phyloP scores from a whole-genome alignment of 2,113 vertebrate species.

The Dipodomys merriami region DNA sequence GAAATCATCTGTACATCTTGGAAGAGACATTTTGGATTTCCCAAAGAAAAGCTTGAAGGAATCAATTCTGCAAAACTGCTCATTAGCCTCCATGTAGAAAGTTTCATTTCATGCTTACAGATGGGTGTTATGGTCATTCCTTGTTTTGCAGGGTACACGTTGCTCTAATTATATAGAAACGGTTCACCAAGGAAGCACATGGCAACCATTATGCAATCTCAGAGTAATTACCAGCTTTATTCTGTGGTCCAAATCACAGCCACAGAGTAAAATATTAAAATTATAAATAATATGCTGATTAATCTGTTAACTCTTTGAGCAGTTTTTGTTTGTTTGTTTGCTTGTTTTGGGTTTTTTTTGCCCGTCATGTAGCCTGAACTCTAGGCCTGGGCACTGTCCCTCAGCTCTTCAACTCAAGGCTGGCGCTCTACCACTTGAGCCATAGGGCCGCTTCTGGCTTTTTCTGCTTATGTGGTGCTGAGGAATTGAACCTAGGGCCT shows the following conservation, averaged over 20 bases:
- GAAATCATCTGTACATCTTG: not conserved
- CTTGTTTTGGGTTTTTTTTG: too few species aligned
- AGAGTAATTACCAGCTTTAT: slow-evolving; percentile 65
- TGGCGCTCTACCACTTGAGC: too few species aligned
- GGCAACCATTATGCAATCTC: slow-evolving; percentile 61
- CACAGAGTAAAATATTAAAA: slow-evolving; percentile 75
- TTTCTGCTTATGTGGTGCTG: too few species aligned
- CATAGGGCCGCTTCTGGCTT: too few species aligned
- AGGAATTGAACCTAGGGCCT: too few species aligned
- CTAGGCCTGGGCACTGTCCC: too few species aligned
- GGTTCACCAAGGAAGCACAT: slow-evolving; percentile 62
- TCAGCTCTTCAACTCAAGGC: too few species aligned
- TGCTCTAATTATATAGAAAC: slow-evolving; percentile 73
- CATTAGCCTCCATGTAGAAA: slow-evolving; percentile 67
- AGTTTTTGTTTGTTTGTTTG: too few species aligned
- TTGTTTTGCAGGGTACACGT: slow-evolving; percentile 67
- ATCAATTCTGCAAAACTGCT: slow-evolving; percentile 59
- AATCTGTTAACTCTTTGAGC: slow-evolving; percentile 66
- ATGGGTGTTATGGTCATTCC: slow-evolving; percentile 70
- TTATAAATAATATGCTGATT: slow-evolving; percentile 66
- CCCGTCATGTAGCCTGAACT: too few species aligned
- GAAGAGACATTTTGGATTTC: slow-evolving; percentile 60
- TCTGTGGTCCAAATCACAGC: slow-evolving; percentile 73
- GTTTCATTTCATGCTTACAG: slow-evolving; percentile 76
- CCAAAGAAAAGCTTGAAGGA: slow-evolving; percentile 49